Evolutionary conservation across 1,140 invertebrate species (phyloP), one percentile per base, ranked within the genome.

Genomic region (Coelopa frigida): DNA sequence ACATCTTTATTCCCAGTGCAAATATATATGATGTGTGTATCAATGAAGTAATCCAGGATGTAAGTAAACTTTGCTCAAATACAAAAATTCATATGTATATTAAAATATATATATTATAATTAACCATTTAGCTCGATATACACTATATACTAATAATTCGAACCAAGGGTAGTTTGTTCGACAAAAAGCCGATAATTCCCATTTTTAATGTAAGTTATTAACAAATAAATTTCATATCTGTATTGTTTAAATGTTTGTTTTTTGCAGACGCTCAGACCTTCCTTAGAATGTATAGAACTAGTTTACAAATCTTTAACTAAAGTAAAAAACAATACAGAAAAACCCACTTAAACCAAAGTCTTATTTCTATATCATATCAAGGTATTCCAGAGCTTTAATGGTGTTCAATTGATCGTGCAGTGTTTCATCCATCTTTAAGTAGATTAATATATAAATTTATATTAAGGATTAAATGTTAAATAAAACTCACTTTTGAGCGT

Each of bases 1-100:
- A 54, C 29, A 57, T 68, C 49, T 75, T 77, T 52, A 68, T 79
- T 53, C 71, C 75, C 33, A 72, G 71, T 57, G 66, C 71, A 7
- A 67, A 58, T 37, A 64, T 80, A n/a, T 59, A 75, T 42, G 73
- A 77, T 58, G 58, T 79, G 45, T 74, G 78, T 47, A 76, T 80
- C 14, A 78, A 79, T 58, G 78, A 80, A 71, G 77, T 79, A 23
- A 76, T 80, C 49, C 70, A 68, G 48, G 70, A 73, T 61, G 78
- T 79, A 60, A 51, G 58, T 23, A 20, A 15, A 20, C 27, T 12
- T 11, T 4, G n/a, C n/a, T n/a, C n/a, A 21, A 14, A 31, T 23
- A 21, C 12, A 33, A 35, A 17, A 39, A 37, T n/a, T 21, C n/a
- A 32, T 21, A 21, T 29, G 2, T 29, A 42, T n/a, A n/a, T n/a